Evolutionary conservation across 2,888 invertebrate genomes (phyloP).

Genomic region (Caenorhabditis macrosperma): DNA sequence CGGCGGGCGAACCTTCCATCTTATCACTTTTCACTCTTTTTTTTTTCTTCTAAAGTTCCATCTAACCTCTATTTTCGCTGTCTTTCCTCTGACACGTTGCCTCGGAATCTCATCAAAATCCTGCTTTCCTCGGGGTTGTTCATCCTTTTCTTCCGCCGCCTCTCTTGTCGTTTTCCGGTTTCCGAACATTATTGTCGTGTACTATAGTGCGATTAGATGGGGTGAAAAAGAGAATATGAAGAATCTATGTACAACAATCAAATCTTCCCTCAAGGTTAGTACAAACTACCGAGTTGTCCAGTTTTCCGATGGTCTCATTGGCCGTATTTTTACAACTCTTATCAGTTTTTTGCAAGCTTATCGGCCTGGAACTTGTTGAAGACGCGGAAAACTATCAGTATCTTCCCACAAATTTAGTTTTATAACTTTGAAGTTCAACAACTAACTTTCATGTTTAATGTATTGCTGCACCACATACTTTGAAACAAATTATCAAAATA

Average conservation of each 20-base stretch:
- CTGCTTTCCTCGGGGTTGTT: not conserved
- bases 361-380: too few relatives aligned
- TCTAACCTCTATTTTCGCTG: not conserved
- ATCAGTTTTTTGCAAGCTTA: not conserved
- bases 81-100: not conserved
- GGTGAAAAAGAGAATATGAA: slow-evolving; percentile 3
- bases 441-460: too few relatives aligned
- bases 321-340: not conserved
- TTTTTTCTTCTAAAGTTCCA: not conserved
- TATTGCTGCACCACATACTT: too few relatives aligned
- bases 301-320: not conserved
- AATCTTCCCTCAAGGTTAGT: slow-evolving; percentile 32
- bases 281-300: not conserved
- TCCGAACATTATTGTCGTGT: slow-evolving; percentile 10
- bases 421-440: too few relatives aligned
- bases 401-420: not conserved
- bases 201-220: slow-evolving; percentile 37
- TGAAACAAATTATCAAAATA: too few relatives aligned
- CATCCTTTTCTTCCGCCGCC: not conserved
- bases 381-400: not conserved
- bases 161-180: slow-evolving; percentile 13
- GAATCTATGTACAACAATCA: slow-evolving; percentile 12
- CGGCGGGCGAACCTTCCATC: not conserved
- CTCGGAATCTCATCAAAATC: not conserved
- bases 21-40: not conserved